Evolutionary conservation across 2,113 vertebrate genomes (phyloP), one percentile per base, ranked within the genome.

Genomic region (Trachemys scripta): DNA sequence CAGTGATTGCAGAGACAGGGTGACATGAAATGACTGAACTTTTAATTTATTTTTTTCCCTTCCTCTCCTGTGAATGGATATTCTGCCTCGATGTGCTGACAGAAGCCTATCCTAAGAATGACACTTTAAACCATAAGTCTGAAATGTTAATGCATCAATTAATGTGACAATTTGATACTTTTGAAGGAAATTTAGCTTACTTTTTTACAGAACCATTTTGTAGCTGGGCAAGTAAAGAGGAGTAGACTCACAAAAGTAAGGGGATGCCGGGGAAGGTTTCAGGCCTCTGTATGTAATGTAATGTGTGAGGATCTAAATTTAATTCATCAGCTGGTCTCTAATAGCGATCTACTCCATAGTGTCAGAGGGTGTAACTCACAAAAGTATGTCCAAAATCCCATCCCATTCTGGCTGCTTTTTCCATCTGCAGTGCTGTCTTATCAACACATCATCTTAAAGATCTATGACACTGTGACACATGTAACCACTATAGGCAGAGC

Each of bases 11-110:
- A 96, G 81, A 94, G 75, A 92, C 53, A 84, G 72, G 45, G 84
- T 98, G 81, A 96, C 89, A 94, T 90, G 80, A 96, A 98, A 96
- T 87, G 13, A 97, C 7, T 93, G 84, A 95, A 96, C 69, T 97
- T 97, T 91, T 94, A 88, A 95, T 97, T 97, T 97, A 76, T 29
- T 69, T 56, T 90, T 45, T 65, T 90, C 90, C 14, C 16, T 88
- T 93, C 49, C n/a, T 2, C 86, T 96, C 50, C 69, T 51, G 38
- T 86, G 53, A 91, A 95, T 94, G 87, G 35, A 72, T 80, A 25
- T 92, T 90, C n/a, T 90, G 54, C 35, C 57, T 93, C 50, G 79
- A 95, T 79, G 79, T 45, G 35, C 50, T 90, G 93, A 95, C 20
- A 95, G 84, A 95, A 94, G 1, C 20, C 22, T 89, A 62, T 91